Percentiles rank a stretch among this genome's conserved stretches.
phyloP scores from a whole-genome alignment of 2,888 invertebrate genomes.

The Amphipyra tragopoginis region DNA sequence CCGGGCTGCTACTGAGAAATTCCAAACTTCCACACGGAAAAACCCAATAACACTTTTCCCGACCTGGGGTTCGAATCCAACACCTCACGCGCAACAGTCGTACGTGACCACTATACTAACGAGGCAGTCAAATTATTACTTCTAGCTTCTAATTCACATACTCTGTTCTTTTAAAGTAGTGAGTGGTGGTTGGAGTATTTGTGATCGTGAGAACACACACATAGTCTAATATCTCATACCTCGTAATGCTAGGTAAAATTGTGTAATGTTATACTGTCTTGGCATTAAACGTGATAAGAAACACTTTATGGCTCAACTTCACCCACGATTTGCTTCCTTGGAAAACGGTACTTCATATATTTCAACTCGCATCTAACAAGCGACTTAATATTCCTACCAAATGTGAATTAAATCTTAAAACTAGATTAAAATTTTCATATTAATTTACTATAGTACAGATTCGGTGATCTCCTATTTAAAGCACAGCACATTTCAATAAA shows the following conservation, averaged over 20 bases:
- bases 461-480: conserved; percentile 4
- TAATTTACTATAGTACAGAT: neutral
- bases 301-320: conserved; percentile 1
- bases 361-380: neutral
- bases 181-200: no score
- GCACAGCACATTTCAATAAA: conserved; percentile 6
- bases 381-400: conserved; percentile 2
- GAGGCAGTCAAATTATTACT: no score
- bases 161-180: no score
- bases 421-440: neutral
- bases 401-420: neutral
- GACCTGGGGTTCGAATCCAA: no score
- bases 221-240: no score
- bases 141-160: no score
- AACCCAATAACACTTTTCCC: no score
- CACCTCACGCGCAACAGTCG: no score
- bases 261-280: neutral
- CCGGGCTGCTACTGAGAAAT: no score
- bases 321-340: neutral
- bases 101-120: no score
- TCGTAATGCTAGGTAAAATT: neutral
- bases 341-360: conserved; percentile 1
- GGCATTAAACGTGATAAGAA: neutral
- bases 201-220: no score
- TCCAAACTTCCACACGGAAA: no score